phyloP scores from a whole-genome alignment of 2,113 vertebrate species.

The Leucopsar rothschildi region DNA sequence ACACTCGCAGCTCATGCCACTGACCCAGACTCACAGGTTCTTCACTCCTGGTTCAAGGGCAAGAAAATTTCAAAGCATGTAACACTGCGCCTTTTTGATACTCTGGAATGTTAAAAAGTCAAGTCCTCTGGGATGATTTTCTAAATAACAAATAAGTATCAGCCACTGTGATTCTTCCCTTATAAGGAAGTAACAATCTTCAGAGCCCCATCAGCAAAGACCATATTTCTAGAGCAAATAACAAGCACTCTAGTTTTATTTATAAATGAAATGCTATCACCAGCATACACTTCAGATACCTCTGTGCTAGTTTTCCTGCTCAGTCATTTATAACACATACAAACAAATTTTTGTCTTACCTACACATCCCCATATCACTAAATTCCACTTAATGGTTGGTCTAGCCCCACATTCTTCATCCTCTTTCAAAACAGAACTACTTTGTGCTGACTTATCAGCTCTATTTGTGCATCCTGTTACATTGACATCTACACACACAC shows the following conservation, averaged over 20 bases:
- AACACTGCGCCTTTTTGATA: neutral
- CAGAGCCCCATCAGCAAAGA: neutral
- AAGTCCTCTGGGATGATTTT: neutral
- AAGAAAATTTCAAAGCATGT: neutral
- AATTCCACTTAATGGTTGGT: neutral
- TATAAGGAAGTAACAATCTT: neutral
- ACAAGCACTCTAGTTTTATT: neutral
- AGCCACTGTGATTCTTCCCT: neutral
- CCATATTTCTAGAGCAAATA: neutral
- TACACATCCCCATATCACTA: neutral
- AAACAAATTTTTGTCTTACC: neutral
- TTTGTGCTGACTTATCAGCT: neutral
- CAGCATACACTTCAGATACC: neutral
- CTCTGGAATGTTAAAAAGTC: neutral
- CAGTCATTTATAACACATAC: neutral
- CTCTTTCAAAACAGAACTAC: slow-evolving; percentile 5
- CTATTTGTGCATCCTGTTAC: neutral
- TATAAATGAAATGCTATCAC: neutral
- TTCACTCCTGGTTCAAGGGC: slow-evolving; percentile 78
- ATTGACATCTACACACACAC: neutral
- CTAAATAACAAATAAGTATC: neutral
- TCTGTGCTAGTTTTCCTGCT: neutral
- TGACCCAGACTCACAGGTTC: slow-evolving; percentile 79
- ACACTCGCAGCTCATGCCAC: slow-evolving; percentile 90
- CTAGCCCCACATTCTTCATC: neutral